Percentiles rank a stretch among this genome's conserved stretches.
Evolutionary conservation across 2,888 invertebrate species (phyloP).

Genomic region (Tenthredo distinguenda): DNA sequence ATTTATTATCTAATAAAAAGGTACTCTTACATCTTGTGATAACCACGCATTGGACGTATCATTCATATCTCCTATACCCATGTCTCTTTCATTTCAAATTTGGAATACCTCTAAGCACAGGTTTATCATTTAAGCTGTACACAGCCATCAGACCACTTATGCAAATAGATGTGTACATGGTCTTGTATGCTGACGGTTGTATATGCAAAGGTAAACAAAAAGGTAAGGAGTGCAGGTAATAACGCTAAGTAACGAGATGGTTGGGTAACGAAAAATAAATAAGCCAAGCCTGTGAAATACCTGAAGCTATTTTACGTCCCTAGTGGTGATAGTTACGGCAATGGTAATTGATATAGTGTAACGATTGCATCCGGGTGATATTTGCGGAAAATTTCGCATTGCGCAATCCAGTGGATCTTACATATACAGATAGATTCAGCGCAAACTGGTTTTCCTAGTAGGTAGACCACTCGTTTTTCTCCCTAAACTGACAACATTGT

Average conservation of each 20-base stretch:
- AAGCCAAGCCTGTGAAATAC: neutral
- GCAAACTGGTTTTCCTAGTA: neutral
- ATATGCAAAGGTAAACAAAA: neutral
- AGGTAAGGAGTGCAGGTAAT: neutral
- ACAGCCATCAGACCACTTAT: neutral
- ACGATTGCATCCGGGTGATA: neutral
- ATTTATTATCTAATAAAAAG: slow-evolving; percentile 77
- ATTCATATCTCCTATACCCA: neutral
- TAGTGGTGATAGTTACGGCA: neutral
- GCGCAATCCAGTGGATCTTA: neutral
- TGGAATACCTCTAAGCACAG: neutral
- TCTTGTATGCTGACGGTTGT: neutral
- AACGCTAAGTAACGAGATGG: neutral
- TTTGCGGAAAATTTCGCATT: neutral
- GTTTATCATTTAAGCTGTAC: neutral
- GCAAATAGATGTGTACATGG: slow-evolving; percentile 4
- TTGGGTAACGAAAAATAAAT: neutral
- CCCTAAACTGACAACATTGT: too few species aligned
- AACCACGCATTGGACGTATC: slow-evolving; percentile 58
- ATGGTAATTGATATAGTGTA: neutral
- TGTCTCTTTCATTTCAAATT: neutral
- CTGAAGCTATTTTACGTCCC: neutral
- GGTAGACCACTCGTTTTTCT: too few species aligned
- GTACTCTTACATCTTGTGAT: slow-evolving; percentile 73
- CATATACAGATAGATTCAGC: neutral